Evolutionary conservation across 23 tunicate species (phyloP), one percentile per base, ranked within the genome.

Genomic region (Phallusia fumigata): DNA sequence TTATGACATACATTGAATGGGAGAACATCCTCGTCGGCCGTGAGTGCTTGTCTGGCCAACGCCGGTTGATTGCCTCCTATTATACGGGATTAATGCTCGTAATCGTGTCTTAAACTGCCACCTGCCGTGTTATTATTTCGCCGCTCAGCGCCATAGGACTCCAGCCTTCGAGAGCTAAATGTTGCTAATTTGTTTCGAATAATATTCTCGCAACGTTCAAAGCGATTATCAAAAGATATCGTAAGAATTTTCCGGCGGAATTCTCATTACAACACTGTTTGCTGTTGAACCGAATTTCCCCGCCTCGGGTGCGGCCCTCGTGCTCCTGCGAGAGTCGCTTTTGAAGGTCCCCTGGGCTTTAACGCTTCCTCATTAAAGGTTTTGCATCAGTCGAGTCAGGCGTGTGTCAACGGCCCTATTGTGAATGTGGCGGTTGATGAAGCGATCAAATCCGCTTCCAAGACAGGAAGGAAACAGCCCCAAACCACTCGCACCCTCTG

Each of bases 1-100:
- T 58, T 58, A 58, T 58, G 69, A 58, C 69, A 58, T 58, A 58
- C 69, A 58, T 24, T 58, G 69, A 58, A 58, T 58, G 69, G 69
- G 69, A 58, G 69, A 58, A 58, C 69, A 58, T 58, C 69, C 69
- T 58, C 16, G 69, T 22, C 69, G 69, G 69, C 69, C 69, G 69
- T 58, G 69, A 58, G 69, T 58, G 69, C 69, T 24, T 58, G 69
- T 58, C 69, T 58, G 69, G 28, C 69, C 69, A 58, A 58, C 69
- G 69, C 69, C 69, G 69, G 69, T 58, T 58, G 69, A 58, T 58
- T 58, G 69, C 69, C 69, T 58, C 69, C 69, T 58, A 58, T 58
- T 58, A 58, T 58, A 58, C 69, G 69, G 28, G 69, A 58, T 58
- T 58, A 58, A 6, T 58, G 69, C 69, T 58, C 69, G 69, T 58